These are phyloP conservation scores for Florisuga fusca DNA, from an alignment of 2,797 vertebrate genomes.

Conservation along the genomic window DNA sequence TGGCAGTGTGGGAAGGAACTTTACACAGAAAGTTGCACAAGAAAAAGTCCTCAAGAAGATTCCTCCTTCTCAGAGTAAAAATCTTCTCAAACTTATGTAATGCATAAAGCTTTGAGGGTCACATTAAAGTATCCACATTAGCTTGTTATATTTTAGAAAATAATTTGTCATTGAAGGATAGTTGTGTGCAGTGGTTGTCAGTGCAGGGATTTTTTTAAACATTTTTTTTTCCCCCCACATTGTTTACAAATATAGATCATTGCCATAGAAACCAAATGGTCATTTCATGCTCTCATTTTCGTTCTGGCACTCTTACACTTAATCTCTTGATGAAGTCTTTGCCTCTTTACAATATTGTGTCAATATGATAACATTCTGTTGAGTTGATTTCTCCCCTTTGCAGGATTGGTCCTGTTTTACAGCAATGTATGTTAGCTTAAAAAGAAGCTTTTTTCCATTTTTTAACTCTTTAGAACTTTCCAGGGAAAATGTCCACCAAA, in stretches of 20 bases:
- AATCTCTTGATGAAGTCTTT: not conserved
- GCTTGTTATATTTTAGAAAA: not conserved
- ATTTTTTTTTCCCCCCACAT: not conserved
- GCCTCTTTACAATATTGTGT: not conserved
- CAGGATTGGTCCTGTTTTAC: not conserved
- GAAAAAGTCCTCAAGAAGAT: not conserved
- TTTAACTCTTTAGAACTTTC: not conserved
- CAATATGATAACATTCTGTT: accelerated
- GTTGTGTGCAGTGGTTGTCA: not conserved
- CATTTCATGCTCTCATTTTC: not conserved
- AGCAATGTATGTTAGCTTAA: not conserved
- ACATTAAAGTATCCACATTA: not conserved
- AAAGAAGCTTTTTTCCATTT: not conserved
- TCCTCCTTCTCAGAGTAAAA: not conserved
- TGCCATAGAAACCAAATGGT: constrained; percentile 24
- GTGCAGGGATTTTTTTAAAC: not conserved
- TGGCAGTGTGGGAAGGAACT: not conserved
- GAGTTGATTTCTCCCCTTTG: not conserved
- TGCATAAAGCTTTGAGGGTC: not conserved
- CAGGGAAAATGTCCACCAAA: not conserved
- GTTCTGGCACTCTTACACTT: not conserved
- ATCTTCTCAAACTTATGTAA: not conserved
- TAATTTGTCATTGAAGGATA: not conserved
- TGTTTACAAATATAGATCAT: constrained; percentile 41
- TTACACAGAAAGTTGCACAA: not conserved